A percentile compares a stretch with the other conserved stretches of the same genome.
phyloP scores from a whole-genome alignment of 2,888 invertebrate genomes.

The Lycia hirtaria region DNA sequence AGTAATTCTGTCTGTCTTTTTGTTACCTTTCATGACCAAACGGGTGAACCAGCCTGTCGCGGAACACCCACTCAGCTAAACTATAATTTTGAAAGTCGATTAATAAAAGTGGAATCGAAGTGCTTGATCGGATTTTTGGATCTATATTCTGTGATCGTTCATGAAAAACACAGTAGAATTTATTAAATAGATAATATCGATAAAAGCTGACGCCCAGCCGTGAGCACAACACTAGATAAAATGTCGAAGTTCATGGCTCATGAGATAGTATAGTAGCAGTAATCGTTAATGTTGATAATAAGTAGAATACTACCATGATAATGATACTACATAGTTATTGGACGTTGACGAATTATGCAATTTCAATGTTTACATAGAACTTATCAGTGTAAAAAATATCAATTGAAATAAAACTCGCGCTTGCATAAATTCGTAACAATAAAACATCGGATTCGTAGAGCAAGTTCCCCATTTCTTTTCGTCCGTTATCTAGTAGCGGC shows the following conservation, averaged over 20 bases:
- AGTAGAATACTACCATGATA: not conserved
- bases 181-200: not conserved
- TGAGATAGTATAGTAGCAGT: slow-evolving; percentile 2
- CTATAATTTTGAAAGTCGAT: too few species aligned
- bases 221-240: slow-evolving; percentile 12
- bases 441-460: not conserved
- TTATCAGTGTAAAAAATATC: not conserved
- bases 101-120: too few species aligned
- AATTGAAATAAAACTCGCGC: not conserved
- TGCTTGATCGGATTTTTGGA: too few species aligned
- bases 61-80: too few species aligned
- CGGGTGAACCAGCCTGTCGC: too few species aligned
- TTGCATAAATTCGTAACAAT: too few species aligned
- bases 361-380: not conserved
- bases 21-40: too few species aligned
- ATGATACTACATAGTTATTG: not conserved
- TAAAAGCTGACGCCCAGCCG: slow-evolving; percentile 1
- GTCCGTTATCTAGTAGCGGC: slow-evolving; percentile 9
- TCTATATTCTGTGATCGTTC: not conserved
- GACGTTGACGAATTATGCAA: not conserved
- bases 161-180: not conserved
- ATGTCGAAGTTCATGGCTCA: slow-evolving; percentile 2
- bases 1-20: too few species aligned
- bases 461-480: slow-evolving; percentile 11
- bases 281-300: slow-evolving; percentile 6